Conservation (phyloP, 2,888 invertebrate genomes). For the Sphecodes monilicornis region DNA sequence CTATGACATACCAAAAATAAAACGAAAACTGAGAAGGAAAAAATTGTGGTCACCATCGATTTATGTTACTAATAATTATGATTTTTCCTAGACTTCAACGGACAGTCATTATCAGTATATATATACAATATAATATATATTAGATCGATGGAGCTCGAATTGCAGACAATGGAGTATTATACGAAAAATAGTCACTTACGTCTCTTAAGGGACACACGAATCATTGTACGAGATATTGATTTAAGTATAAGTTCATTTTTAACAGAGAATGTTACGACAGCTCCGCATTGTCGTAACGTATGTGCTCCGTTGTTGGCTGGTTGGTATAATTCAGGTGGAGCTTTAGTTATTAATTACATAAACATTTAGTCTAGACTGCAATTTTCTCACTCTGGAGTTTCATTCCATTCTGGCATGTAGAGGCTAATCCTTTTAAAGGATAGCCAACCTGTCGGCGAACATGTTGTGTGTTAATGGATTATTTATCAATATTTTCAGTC, state of each 20-base stretch:
- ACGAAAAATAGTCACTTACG: too few relatives aligned
- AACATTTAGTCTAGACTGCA: background rate
- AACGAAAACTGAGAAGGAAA: background rate
- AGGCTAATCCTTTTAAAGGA: background rate
- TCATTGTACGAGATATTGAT: too few relatives aligned
- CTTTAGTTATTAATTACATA: background rate
- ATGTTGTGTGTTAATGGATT: background rate
- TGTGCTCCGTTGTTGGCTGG: background rate
- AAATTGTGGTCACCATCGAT: background rate
- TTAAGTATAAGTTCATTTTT: too few relatives aligned
- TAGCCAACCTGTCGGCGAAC: slow-evolving; percentile 1
- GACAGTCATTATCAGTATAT: background rate
- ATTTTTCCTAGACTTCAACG: background rate
- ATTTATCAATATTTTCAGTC: slow-evolving; percentile 25
- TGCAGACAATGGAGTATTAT: too few relatives aligned
- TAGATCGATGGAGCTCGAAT: background rate
- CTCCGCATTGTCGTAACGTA: background rate
- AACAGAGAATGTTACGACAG: background rate
- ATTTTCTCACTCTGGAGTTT: background rate
- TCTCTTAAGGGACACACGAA: too few relatives aligned
- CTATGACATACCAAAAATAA: background rate
- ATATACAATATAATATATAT: too few relatives aligned
- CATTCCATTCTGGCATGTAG: background rate
- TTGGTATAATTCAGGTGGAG: background rate
- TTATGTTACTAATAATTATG: background rate